These are phyloP conservation scores for Cyanoliseus patagonus DNA, from an alignment of 2,113 vertebrate species.

Conservation along the genomic window DNA sequence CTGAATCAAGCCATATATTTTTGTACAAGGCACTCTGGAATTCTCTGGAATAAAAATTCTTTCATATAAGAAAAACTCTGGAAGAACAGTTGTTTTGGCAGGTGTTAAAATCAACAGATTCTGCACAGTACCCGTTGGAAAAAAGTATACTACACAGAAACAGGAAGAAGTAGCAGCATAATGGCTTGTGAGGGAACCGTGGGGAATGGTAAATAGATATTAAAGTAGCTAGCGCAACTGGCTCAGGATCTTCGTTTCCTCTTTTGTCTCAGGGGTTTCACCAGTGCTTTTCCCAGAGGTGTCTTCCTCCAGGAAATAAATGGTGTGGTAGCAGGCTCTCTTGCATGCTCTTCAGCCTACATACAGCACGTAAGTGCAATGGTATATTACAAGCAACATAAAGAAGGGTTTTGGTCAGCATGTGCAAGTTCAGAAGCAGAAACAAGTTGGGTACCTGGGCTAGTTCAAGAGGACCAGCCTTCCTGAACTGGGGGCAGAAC, in stretches of 20 bases:
- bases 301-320: background rate
- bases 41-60: background rate
- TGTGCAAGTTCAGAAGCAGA: background rate
- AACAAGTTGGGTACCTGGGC: background rate
- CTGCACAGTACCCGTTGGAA: background rate
- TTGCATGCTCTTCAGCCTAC: background rate
- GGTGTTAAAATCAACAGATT: background rate
- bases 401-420: background rate
- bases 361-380: background rate
- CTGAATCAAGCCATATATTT: background rate
- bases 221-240: background rate
- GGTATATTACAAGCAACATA: accelerated
- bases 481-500: background rate
- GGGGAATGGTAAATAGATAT: background rate
- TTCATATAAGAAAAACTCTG: background rate
- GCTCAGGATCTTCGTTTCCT: background rate
- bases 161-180: background rate
- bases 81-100: background rate
- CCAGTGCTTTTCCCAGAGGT: background rate
- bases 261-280: background rate
- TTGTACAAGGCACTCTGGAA: background rate
- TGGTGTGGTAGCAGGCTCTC: background rate
- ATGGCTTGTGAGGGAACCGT: background rate
- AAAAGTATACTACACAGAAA: background rate
- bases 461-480: background rate